Conservation (phyloP, 2,113 vertebrate genomes). For the Spea bombifrons region DNA sequence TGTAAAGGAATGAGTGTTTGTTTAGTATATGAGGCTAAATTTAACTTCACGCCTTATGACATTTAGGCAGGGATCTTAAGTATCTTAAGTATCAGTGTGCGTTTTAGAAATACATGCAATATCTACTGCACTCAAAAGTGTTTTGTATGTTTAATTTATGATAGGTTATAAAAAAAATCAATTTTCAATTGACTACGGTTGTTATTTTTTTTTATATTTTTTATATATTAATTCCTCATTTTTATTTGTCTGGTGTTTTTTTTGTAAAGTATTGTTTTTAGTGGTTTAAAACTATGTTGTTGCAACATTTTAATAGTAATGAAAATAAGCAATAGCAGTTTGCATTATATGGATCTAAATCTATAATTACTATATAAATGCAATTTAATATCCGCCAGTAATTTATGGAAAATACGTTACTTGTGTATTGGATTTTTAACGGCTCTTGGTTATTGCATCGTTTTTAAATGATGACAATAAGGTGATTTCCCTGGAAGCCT, state of each 20-base stretch:
- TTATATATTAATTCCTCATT: no score
- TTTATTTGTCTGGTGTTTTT: not conserved
- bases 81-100: no score
- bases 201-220: no score
- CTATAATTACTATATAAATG: conserved; percentile 15
- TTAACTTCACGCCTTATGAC: no score
- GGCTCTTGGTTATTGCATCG: conserved; percentile 15
- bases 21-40: no score
- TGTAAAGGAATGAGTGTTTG: no score
- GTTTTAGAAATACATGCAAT: no score
- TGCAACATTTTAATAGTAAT: not conserved
- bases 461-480: conserved; percentile 28
- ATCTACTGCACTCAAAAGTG: no score
- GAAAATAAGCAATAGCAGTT: not conserved
- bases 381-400: not conserved
- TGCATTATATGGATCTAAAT: not conserved
- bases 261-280: not conserved
- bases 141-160: no score
- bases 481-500: conserved; percentile 23
- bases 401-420: conserved; percentile 10
- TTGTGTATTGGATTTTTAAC: conserved; percentile 17
- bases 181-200: no score
- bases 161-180: no score
- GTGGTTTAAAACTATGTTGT: not conserved
- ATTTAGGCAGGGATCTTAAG: no score